Conservation (phyloP, 2,113 vertebrate genomes). For the Gambusia affinis region DNA sequence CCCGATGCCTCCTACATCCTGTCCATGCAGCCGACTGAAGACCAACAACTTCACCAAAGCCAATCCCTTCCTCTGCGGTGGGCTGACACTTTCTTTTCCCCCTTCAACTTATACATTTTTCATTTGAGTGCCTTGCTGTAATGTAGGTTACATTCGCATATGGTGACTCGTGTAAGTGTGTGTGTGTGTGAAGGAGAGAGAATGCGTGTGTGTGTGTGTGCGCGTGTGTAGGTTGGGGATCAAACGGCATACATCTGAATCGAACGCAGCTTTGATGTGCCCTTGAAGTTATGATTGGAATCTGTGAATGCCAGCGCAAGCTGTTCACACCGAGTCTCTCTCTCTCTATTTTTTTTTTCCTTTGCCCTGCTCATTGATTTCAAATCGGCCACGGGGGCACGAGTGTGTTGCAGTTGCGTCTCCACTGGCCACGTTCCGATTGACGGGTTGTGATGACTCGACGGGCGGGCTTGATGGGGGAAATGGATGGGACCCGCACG, state of each 20-base stretch:
- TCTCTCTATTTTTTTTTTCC: not conserved
- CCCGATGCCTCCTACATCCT: constrained; percentile 3
- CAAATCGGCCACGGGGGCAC: constrained; percentile 29
- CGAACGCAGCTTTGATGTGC: constrained; percentile 72
- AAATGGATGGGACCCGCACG: constrained; percentile 28
- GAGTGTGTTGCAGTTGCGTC: constrained; percentile 42
- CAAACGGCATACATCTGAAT: constrained; percentile 70
- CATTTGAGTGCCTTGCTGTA: constrained; percentile 7
- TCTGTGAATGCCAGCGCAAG: constrained; percentile 41
- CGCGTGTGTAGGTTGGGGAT: constrained; percentile 29
- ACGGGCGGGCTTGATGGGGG: constrained; percentile 52
- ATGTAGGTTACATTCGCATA: constrained; percentile 39
- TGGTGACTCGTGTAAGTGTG: not conserved
- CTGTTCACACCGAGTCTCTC: not conserved
- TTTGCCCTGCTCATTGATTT: constrained; percentile 32
- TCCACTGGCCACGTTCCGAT: constrained; percentile 49
- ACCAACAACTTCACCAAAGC: constrained; percentile 34
- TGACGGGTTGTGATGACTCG: constrained; percentile 48
- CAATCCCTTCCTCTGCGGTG: constrained; percentile 23
- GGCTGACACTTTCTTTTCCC: constrained; percentile 15
- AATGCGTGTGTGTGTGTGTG: not conserved
- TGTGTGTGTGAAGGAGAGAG: constrained; percentile 20
- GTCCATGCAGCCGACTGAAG: constrained; percentile 27
- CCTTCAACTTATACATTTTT: constrained; percentile 3
- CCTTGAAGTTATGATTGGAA: constrained; percentile 73